Evolutionary conservation across 2,113 vertebrate genomes (phyloP), one percentile per base, ranked within the genome.

Genomic region (Heterocephalus glaber): DNA sequence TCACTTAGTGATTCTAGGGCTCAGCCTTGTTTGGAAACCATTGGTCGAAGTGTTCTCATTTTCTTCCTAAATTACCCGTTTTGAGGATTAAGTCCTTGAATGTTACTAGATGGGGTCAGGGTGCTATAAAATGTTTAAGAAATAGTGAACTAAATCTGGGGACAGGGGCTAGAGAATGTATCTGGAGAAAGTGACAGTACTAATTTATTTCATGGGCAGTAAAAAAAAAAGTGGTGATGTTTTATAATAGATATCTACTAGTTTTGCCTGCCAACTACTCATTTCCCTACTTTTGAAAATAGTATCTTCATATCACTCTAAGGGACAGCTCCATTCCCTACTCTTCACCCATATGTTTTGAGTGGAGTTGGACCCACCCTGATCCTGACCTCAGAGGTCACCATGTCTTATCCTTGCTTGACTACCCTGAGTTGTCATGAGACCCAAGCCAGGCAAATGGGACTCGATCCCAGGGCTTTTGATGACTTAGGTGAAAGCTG

Each of bases 281-380:
- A 66, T 90, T 96, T 58, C 20, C 52, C 24, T 83, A 33, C 47
- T 90, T 65, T 74, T 74, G 38, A 61, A 93, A 91, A 84, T n/a
- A n/a, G 38, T 74, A 20, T 11, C 58, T 86, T 66, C 11, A 60
- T 26, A 44, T n/a, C 76, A 16, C n/a, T 94, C 30, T 81, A 47
- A 94, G 33, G 82, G 82, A 83, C 9, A 3, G 49, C 26, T 72
- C 35, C 54, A 65, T 80, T 63, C 35, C 20, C 2, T 16, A 66
- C 19, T 66, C 33, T 72, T 95, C 33, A 35, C 14, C 28, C 19
- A 1, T 12, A 3, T 61, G 20, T 83, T 61, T 38, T 44, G 12
- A 47, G 2, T 90, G 61, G 20, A 17, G 2, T 66, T 56, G 5
- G 82, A 22, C 38, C 17, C 17, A 47, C 17, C 5, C 8, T 66